Percentiles rank a stretch among this genome's conserved stretches.
Evolutionary conservation across 2,113 vertebrate genomes (phyloP).

Genomic region (Lutjanus erythropterus): DNA sequence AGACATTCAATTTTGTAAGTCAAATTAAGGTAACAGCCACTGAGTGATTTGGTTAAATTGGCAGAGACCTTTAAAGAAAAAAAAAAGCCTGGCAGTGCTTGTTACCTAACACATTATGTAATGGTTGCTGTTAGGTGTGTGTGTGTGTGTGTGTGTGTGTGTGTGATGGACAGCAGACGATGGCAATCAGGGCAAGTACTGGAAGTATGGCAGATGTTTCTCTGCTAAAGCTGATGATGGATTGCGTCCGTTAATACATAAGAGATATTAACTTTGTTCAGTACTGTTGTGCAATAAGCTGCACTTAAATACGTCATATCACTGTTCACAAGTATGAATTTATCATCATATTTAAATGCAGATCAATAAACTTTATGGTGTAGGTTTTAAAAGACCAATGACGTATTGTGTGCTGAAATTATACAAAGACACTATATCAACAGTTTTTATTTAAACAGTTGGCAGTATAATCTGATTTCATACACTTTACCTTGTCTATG

Average conservation of each 20-base stretch:
- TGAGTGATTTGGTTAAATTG: constrained; percentile 16
- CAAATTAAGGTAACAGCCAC: not conserved
- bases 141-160: constrained; percentile 18
- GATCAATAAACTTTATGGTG: not conserved
- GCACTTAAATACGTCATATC: not conserved
- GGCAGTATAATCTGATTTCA: not conserved
- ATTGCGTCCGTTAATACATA: constrained; percentile 13
- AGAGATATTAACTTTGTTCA: constrained; percentile 1
- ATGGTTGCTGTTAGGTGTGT: constrained; percentile 25
- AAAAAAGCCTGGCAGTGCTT: constrained; percentile 7
- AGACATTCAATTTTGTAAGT: not conserved
- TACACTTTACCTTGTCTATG: not conserved
- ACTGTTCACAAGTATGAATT: not conserved
- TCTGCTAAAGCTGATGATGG: constrained; percentile 13
- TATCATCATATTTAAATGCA: constrained; percentile 12
- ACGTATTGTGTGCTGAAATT: too few species aligned
- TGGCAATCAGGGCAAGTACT: constrained; percentile 17
- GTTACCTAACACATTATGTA: constrained; percentile 56
- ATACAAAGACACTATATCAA: too few species aligned
- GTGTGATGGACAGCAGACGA: constrained; percentile 7
- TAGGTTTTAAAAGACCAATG: not conserved
- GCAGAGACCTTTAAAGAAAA: not conserved
- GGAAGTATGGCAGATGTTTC: constrained; percentile 54
- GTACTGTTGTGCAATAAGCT: not conserved
- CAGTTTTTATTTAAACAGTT: not conserved